Conservation (phyloP, 2,797 vertebrate species). For the Anomalospiza imberbis region DNA sequence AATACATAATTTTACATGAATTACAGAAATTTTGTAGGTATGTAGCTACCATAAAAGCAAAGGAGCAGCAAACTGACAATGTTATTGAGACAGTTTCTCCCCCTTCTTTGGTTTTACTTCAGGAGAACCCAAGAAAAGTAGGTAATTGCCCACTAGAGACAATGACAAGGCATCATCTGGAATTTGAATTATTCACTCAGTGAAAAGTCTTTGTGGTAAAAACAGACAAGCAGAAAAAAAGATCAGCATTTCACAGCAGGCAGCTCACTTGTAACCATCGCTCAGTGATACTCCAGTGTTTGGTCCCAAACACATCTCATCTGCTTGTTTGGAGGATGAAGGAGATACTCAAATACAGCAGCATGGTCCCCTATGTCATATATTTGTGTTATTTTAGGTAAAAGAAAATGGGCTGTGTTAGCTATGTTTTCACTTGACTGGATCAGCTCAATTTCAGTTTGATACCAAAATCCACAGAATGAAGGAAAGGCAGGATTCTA, state of each 20-base stretch:
- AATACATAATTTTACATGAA: accelerated
- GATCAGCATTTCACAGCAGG: background rate
- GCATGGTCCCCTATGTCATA: too few species aligned
- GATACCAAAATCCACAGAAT: background rate
- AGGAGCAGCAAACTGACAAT: background rate
- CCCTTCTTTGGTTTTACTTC: background rate
- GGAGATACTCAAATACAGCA: background rate
- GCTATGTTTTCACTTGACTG: background rate
- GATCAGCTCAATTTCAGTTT: background rate
- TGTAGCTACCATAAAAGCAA: background rate
- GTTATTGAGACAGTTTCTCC: background rate
- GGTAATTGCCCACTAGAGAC: background rate
- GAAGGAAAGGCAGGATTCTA: background rate
- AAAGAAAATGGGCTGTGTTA: background rate
- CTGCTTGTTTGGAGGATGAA: background rate
- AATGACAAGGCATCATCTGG: background rate
- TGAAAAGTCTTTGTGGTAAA: background rate
- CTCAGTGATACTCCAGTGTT: background rate
- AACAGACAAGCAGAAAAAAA: background rate
- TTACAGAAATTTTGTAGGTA: background rate
- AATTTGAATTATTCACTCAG: background rate
- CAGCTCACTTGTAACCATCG: background rate
- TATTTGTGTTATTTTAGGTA: background rate
- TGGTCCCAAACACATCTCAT: background rate
- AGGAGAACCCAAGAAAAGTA: background rate